Base-by-base conservation (phyloP, 2,113 vertebrate species). In the Amphilophus citrinellus region DNA sequence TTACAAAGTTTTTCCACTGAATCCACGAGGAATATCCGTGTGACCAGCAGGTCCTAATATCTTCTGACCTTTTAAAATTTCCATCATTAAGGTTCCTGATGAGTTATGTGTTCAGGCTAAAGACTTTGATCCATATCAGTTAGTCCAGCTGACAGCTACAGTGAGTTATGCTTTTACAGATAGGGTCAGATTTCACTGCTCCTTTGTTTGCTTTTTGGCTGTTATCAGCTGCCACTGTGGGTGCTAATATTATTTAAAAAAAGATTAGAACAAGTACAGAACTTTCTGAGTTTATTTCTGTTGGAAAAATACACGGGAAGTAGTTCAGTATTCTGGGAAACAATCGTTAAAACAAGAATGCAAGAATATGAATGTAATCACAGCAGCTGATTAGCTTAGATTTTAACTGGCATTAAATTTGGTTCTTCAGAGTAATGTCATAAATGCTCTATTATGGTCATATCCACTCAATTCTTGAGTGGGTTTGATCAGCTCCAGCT, bases 111-210 rank as follows among this genome's bases (percentile, higher is more conserved):
- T 53, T 73, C 44, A 73, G 10, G 44, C 44, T 73, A 47, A 53
- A 53, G 66, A 47, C 66, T 53, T 73, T 53, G 44, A 73, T 53
- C 66, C 66, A 53, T 32, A 73, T 73, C 66, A 73, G 66, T 53
- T 73, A 53, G 66, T 32, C 44, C 44, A 53, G 44, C 66, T 53
- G 66, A 71, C 66, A 71, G 65, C 66, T 71, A 32, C 66, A 73
- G 66, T 32, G 66, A 73, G 44, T 24, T 73, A 73, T 73, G 66
- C 44, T 73, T 73, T 53, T 73, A 32, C 6, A 73, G 66, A 73
- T 53, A 53, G 27, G 17, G 10, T 27, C 11, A 10, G 32, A 47
- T 53, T 73, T 53, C 66, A 53, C 44, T 53, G 27, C 44, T 47
- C 27, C 44, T 73, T 53, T 73, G 53, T 73, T 73, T 73, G 27